phyloP scores from a whole-genome alignment of 1,140 invertebrate species.

The Colletes latitarsis region DNA sequence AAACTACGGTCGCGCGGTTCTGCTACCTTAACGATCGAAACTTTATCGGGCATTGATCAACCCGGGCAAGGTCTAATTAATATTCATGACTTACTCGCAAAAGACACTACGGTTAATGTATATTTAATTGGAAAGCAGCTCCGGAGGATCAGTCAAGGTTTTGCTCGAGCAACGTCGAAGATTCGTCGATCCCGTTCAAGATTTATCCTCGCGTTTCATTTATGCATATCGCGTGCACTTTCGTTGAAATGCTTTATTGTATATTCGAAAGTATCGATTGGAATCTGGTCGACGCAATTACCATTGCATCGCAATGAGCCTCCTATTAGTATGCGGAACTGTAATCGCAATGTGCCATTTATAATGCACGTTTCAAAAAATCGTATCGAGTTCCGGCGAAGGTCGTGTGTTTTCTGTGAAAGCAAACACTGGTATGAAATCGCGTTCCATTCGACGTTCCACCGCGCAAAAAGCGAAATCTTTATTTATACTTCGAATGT shows the following conservation, averaged over 20 bases:
- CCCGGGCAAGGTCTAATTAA: slow-evolving; percentile 59
- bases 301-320: background rate
- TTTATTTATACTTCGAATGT: background rate
- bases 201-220: slow-evolving; percentile 32
- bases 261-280: background rate
- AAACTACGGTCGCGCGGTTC: slow-evolving; percentile 26
- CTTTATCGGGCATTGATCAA: slow-evolving; percentile 49
- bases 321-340: background rate
- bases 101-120: slow-evolving; percentile 61
- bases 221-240: slow-evolving; percentile 31
- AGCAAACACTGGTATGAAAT: background rate
- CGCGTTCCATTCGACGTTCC: background rate
- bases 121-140: slow-evolving; percentile 56
- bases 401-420: background rate
- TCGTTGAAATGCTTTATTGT: slow-evolving; percentile 5
- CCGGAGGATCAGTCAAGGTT: slow-evolving; percentile 31
- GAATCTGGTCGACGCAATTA: background rate
- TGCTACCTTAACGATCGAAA: slow-evolving; percentile 35
- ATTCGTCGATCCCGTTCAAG: background rate
- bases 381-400: background rate
- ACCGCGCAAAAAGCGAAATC: background rate
- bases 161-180: slow-evolving; percentile 32
- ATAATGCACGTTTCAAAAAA: background rate
- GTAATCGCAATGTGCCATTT: background rate
- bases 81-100: slow-evolving; percentile 65